Base-by-base conservation (phyloP, 2,113 vertebrate genomes). In the Zonotrichia leucophrys region DNA sequence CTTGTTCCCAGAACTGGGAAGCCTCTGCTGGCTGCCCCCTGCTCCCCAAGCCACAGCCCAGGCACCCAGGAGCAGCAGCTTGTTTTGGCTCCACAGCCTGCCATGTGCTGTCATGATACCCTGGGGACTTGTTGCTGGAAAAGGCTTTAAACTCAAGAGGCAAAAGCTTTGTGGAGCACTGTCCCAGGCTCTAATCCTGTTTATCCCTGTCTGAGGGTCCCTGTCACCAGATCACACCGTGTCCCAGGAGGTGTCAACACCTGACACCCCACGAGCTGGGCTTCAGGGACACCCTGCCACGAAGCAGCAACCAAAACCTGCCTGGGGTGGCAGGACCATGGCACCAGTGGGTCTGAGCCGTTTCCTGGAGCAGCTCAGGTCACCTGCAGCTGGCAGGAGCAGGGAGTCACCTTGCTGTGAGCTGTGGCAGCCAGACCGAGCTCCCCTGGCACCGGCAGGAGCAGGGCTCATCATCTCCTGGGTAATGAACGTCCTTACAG, bases 1-100 rank as follows among this genome's bases (percentile, higher is more conserved):
- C 95, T 93, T 88, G 84, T 95, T 96, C 94, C 93, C 94, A 95
- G 88, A 88, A 94, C 70, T 60, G 56, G 63, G 89, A 92, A 64
- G 20, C 3, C 0, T 69, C 80, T 10, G 3, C 87, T 83, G 15
- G 2, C 90, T 88, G 64, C 33, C 76, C 83, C 37, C 96, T 74
- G 84, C 67, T 80, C 87, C 59, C 76, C 56, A 28, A 24, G 66
- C 89, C 84, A 37, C 92, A 46, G 24, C 0, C 76, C 4, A 76
- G 83, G 76, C 89, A 62, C 92, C 91, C 94, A 73, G 56, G n/a
- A 70, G 35, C 13, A 0, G 76, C 94, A 64, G 87, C 83, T 70
- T 64, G 85, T 75, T 81, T 53, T 47, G 83, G 69, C 83, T 70
- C 86, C 8, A 16, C 80, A 15, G 66, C 74, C 16, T 23, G 69